Evolutionary conservation across 2,797 vertebrate genomes (phyloP), one percentile per base, ranked within the genome.

Genomic region (Chelon auratus): DNA sequence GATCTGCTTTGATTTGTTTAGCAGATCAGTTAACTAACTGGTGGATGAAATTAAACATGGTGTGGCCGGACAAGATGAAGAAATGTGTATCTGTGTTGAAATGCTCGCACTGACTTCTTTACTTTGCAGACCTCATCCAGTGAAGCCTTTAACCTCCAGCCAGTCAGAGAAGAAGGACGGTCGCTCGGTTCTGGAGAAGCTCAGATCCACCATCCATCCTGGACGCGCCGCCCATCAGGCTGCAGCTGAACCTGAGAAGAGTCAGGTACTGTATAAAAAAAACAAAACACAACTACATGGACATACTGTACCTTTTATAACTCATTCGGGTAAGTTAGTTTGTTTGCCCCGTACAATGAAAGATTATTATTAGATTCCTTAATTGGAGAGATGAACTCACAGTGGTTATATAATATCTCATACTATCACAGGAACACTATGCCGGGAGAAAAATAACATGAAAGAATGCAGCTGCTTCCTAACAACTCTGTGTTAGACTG

Each of bases 91-190:
- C n/a, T n/a, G 17, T 50, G 62, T 64, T 68, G 55, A 78, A 73
- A 60, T 14, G 24, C 42, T 48, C 78, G 58, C 80, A 3, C 75
- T 81, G 75, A 87, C 83, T 55, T 81, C 45, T 24, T 54, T 42
- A 6, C 67, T 86, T 86, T 70, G 2, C 91, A 99, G 98, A 86
- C 94, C 97, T 33, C 98, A 99, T 76, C 96, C 93, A 0, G 97
- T 99, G 93, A 99, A 96, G 86, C 97, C 97, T 12, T 92, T 99
- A 82, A 97, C 93, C 3, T 90, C 88, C 67, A 84, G 92, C 0
- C 91, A 91, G 9, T 76, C 83, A 0, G 96, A 97, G 77, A 96
- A 94, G 93, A 96, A 93, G 89, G 95, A 95, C n/a, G 88, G 93
- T 43, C 94, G 95, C 8, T 95, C 93, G 0, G 95, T 96, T 0